Base-by-base conservation (phyloP, 2,888 invertebrate species). In the Coelopa pilipes region DNA sequence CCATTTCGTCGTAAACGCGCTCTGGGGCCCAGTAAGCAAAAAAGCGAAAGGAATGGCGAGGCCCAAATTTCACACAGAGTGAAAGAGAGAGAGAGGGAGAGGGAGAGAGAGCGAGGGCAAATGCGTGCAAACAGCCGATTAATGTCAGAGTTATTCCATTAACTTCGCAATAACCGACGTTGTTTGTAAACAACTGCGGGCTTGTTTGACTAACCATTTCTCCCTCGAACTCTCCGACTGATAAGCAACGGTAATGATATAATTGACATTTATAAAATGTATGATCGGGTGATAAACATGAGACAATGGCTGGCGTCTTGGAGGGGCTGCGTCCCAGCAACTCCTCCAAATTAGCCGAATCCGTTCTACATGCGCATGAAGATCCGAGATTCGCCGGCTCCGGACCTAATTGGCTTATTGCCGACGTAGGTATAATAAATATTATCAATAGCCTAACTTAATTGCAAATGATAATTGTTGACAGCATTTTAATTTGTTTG, bases 201-300 rank as follows among this genome's bases (percentile, higher is more conserved):
- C 2, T 15, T 62, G 60, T 62, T 62, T 24, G 66, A 62, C 34
- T 24, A 62, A 45, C n/a, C 1, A 34, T n/a, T 45, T 62, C n/a
- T 17, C n/a, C n/a, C n/a, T n/a, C n/a, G n/a, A n/a, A n/a, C n/a
- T n/a, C n/a, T n/a, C 34, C 62, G 34, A 24, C 62, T 34, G 45
- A 45, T 45, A 62, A 45, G 45, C 2, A 19, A 34, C n/a, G 53
- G n/a, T 34, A 15, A 62, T 34, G 1, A 50, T 50, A 12, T 21
- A 66, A 66, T 66, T 66, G 66, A 5, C 66, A n/a, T 46, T 66
- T 24, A 66, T 66, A 66, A 66, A 66, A 66, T 50, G 21, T 66
- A 66, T 50, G 50, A 49, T 19, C 21, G 12, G 10, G 13, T 12
- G 47, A 19, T 46, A 65, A 65, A 15, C 45, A 34, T 34, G 34